These are phyloP conservation scores for Polydesmus complanatus DNA, from an alignment of 2,888 invertebrate genomes.

Conservation along the genomic window DNA sequence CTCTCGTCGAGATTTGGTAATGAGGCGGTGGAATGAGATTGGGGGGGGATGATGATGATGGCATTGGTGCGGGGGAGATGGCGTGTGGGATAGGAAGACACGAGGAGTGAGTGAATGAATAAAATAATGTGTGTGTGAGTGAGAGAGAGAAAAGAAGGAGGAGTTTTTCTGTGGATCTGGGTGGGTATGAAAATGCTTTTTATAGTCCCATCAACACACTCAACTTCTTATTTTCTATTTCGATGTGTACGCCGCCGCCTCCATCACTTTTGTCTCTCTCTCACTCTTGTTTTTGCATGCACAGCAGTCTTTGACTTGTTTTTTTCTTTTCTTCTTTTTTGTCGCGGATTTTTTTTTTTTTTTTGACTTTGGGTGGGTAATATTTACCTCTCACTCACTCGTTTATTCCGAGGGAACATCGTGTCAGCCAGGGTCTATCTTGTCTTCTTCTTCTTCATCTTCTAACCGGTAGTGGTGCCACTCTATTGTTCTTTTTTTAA, in stretches of 20 bases:
- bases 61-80: too few species aligned
- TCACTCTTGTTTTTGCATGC: not conserved
- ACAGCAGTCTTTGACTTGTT: not conserved
- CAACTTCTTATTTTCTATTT: not conserved
- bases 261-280: not conserved
- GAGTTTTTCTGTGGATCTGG: not conserved
- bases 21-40: not conserved
- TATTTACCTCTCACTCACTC: too few species aligned
- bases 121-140: not conserved
- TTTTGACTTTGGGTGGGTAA: not conserved
- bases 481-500: too few species aligned
- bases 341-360: not conserved
- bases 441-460: too few species aligned
- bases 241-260: not conserved
- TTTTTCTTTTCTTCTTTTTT: not conserved
- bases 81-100: too few species aligned
- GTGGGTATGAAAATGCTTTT: not conserved
- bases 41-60: not conserved
- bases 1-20: not conserved
- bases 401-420: too few species aligned
- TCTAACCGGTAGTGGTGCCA: too few species aligned
- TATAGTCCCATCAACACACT: not conserved
- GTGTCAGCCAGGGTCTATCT: too few species aligned
- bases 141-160: not conserved
- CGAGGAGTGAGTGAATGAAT: too few species aligned